Conservation (phyloP, 2,888 invertebrate species). For the Caenorhabditis doughertyi region DNA sequence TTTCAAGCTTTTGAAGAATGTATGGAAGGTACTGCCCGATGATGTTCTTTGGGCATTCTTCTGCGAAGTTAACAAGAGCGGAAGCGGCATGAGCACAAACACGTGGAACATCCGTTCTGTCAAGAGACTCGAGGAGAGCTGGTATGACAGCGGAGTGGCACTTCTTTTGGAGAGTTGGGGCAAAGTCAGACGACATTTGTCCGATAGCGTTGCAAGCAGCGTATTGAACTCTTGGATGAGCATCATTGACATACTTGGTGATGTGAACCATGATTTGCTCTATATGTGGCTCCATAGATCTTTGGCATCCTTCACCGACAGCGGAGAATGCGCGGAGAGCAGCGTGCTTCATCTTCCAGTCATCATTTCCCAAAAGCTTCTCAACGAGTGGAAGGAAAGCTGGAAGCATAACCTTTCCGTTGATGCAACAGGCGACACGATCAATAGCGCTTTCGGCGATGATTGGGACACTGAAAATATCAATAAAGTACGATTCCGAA, state of each 20-base stretch:
- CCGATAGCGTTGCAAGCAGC: conserved; percentile 99
- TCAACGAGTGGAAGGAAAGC: conserved; percentile 83
- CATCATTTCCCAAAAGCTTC: conserved; percentile 73
- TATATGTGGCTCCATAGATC: conserved; percentile 97
- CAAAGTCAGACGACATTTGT: conserved; percentile 99
- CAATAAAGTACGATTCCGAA: background rate
- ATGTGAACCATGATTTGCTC: conserved; percentile 94
- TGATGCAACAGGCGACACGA: conserved; percentile 96
- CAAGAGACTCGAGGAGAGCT: conserved; percentile 91
- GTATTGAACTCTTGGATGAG: conserved; percentile 94
- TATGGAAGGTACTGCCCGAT: conserved; percentile 92
- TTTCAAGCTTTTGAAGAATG: conserved; percentile 93
- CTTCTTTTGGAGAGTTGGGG: conserved; percentile 96
- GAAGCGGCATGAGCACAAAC: conserved; percentile 94
- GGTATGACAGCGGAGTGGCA: conserved; percentile 92
- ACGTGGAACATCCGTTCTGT: conserved; percentile 93
- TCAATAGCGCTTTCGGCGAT: conserved; percentile 97
- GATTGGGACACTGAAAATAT: conserved; percentile 87
- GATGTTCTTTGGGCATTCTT: conserved; percentile 94
- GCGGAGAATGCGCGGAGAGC: conserved; percentile 99
- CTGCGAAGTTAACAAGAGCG: conserved; percentile 98
- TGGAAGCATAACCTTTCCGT: conserved; percentile 93
- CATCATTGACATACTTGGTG: conserved; percentile 90
- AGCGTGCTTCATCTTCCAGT: conserved; percentile 89
- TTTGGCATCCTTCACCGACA: conserved; percentile 98